Evolutionary conservation across 2,113 vertebrate species (phyloP).

Genomic region (Chiloscyllium plagiosum): DNA sequence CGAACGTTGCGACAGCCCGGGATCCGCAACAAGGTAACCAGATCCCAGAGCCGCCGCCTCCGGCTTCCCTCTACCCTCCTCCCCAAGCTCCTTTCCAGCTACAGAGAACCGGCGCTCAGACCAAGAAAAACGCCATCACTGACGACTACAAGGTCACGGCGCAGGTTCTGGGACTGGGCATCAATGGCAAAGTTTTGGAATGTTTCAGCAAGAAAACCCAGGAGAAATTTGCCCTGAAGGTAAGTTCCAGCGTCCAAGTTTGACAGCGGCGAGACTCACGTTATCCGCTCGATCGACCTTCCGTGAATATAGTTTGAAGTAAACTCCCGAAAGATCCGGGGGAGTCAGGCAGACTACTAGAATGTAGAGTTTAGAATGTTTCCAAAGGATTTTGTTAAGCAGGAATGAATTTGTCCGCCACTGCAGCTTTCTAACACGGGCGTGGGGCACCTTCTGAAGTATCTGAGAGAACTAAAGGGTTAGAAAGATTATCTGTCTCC

Average conservation of each 20-base stretch:
- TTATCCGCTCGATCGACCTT: too few relatives aligned
- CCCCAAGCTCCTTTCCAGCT: conserved; percentile 50
- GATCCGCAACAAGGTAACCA: background rate
- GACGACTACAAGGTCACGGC: conserved; percentile 93
- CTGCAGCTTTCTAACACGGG: background rate
- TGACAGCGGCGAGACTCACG: too few relatives aligned
- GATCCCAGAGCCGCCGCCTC: conserved; percentile 52
- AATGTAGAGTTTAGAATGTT: too few relatives aligned
- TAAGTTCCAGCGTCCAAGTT: conserved; percentile 43
- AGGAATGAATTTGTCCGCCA: too few relatives aligned
- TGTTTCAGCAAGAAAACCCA: conserved; percentile 79
- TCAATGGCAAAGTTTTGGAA: conserved; percentile 90
- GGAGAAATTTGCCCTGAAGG: conserved; percentile 87
- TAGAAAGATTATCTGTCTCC: background rate
- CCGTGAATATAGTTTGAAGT: too few relatives aligned
- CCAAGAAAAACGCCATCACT: conserved; percentile 86
- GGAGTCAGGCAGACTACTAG: too few relatives aligned
- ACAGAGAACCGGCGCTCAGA: conserved; percentile 70
- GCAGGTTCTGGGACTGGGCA: conserved; percentile 86
- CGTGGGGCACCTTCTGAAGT: background rate
- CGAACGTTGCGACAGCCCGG: background rate
- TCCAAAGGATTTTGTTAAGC: too few relatives aligned
- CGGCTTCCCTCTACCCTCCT: conserved; percentile 46
- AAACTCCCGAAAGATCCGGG: too few relatives aligned
- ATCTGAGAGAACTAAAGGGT: background rate